phyloP scores from a whole-genome alignment of 2,113 vertebrate species.

The Nothocercus nigrocapillus region DNA sequence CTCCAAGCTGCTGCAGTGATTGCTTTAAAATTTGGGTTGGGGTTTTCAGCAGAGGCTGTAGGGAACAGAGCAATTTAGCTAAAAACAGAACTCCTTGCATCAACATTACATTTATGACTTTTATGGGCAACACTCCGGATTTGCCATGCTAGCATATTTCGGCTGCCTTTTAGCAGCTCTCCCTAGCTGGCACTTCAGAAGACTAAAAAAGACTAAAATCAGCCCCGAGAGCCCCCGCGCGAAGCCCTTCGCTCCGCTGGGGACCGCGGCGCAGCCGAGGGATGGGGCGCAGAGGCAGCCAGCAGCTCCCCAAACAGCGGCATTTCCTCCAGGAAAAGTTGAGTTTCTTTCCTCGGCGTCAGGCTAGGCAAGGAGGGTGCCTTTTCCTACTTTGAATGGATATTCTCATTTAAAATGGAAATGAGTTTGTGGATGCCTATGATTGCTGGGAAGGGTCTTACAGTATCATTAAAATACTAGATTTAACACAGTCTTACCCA shows the following conservation, averaged over 20 bases:
- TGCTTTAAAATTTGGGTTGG: neutral
- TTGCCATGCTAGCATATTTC: neutral
- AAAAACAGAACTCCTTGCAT: neutral
- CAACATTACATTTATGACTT: fast-evolving
- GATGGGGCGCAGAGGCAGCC: too few relatives aligned
- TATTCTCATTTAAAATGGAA: neutral
- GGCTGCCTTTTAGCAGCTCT: neutral
- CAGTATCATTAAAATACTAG: neutral
- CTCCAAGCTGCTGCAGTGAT: neutral
- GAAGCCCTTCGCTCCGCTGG: neutral
- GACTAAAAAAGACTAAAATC: neutral
- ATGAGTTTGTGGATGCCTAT: neutral
- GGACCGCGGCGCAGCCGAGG: neutral
- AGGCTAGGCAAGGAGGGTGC: neutral
- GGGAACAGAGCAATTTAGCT: neutral
- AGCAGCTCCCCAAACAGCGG: neutral
- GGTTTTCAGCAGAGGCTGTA: neutral
- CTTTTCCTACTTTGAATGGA: neutral
- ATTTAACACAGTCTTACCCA: neutral
- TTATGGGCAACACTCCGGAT: fast-evolving
- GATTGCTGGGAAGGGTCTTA: neutral
- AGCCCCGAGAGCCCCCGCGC: neutral
- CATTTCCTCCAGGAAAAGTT: neutral
- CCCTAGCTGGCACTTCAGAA: neutral
- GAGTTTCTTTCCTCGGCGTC: neutral